Conservation (phyloP, 30 jellyfish, hydroid and myxozoan genomes). For the Haliclystus octoradiatus region DNA sequence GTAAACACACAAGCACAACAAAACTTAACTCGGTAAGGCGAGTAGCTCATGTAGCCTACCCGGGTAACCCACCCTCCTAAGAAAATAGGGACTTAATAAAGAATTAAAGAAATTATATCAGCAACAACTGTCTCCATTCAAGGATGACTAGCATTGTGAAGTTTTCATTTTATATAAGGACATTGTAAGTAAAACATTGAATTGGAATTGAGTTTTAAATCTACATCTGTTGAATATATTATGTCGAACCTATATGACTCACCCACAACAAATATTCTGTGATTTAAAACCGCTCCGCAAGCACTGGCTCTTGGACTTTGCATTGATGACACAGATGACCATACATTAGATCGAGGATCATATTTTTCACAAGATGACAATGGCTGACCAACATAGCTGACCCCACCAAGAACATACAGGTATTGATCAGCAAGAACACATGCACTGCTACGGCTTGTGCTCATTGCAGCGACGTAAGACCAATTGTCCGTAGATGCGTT, state of each 20-base stretch:
- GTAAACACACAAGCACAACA: too few species aligned
- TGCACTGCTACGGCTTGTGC: constrained; percentile 95
- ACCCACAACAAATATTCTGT: constrained; percentile 81
- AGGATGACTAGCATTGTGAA: too few species aligned
- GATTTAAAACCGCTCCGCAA: constrained; percentile 90
- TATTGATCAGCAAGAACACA: constrained; percentile 79
- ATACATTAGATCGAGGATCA: constrained; percentile 88
- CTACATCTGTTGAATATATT: too few species aligned
- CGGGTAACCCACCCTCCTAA: too few species aligned
- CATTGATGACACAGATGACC: constrained; percentile 80
- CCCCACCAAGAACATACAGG: constrained; percentile 97
- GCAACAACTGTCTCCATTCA: too few species aligned
- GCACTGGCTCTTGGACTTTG: constrained; percentile 96
- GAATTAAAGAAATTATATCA: too few species aligned
- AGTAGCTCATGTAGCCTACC: too few species aligned
- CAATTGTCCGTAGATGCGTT: constrained; percentile 93
- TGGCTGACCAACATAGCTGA: constrained; percentile 91
- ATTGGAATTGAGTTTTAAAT: too few species aligned
- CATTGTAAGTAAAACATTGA: too few species aligned
- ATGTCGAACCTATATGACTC: constrained; percentile 7
- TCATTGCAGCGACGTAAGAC: constrained; percentile 90
- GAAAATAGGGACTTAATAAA: too few species aligned
- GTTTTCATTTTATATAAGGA: too few species aligned
- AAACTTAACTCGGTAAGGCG: too few species aligned
- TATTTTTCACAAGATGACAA: constrained; percentile 63